Evolutionary conservation across 2,888 invertebrate species (phyloP), one percentile per base, ranked within the genome.

Genomic region (Diaphora mendica): DNA sequence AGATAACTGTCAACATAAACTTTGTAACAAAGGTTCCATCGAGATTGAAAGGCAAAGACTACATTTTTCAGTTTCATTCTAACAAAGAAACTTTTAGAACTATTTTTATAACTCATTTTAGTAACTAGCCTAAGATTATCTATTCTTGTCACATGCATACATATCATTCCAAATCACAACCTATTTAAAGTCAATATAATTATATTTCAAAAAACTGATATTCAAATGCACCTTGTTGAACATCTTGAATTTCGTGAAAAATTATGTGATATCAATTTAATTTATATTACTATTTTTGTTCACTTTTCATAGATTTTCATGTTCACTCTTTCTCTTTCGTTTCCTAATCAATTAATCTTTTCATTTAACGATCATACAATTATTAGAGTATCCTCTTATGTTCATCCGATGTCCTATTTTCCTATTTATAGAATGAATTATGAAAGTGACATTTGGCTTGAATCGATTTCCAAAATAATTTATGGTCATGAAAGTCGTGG

Each of bases 31-130:
- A 59, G 26, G 11, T 59, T 26, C 5, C 15, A 26, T 4, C 11
- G 15, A 59, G 2, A 13, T 59, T 13, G 11, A 0, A 59, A 59
- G 59, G 5, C 15, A 17, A 30, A 5, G 17, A 30, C 17, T 8
- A 66, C 4, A n/a, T n/a, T 20, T 68, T n/a, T 33, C 11, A 35
- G 62, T 72, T 51, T 64, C 42, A 74, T 78, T 79, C 73, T 35
- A 15, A 73, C 70, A 73, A 79, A 79, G 77, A 77, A 67, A 69
- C 66, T 62, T 7, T 64, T 62, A 2, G 68, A 76, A 75, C 67
- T 83, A 83, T 83, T 83, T 83, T 83, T 80, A 80, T 80, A 82
- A 66, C 64, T 35, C 68, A 72, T 75, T 80, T 76, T 73, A 66
- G 70, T 44, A 71, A 72, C 55, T 67, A 67, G 67, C 33, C 33